Percentiles rank a stretch among this genome's conserved stretches.
Conservation (phyloP, 1,140 invertebrate species). For the Heliconius himera region DNA sequence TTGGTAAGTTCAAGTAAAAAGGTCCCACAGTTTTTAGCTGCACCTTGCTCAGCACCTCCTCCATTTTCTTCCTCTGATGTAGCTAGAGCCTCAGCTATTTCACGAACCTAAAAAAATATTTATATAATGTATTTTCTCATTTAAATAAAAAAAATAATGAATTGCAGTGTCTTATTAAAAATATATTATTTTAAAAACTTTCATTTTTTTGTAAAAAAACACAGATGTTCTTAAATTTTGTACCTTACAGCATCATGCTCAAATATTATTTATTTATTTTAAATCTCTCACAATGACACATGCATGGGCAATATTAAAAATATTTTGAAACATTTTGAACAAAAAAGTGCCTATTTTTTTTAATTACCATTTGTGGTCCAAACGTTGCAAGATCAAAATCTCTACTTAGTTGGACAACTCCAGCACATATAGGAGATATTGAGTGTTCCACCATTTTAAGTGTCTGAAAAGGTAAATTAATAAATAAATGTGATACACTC, state of each 20-base stretch:
- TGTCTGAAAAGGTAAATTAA: slow-evolving; percentile 80
- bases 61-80: slow-evolving; percentile 76
- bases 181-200: too few species aligned
- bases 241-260: too few species aligned
- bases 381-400: slow-evolving; percentile 85
- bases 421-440: slow-evolving; percentile 85
- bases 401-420: slow-evolving; percentile 85
- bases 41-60: slow-evolving; percentile 83
- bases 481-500: slow-evolving; percentile 24
- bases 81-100: slow-evolving; percentile 85
- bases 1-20: slow-evolving; percentile 88
- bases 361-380: slow-evolving; percentile 84
- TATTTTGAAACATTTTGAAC: neutral
- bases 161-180: too few species aligned
- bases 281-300: too few species aligned
- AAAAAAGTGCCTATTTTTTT: slow-evolving; percentile 26
- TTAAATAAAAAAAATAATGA: too few species aligned
- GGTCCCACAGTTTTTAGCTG: slow-evolving; percentile 84
- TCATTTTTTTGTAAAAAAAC: too few species aligned
- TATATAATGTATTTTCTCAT: too few species aligned
- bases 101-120: slow-evolving; percentile 79
- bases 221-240: too few species aligned
- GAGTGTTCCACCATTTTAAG: slow-evolving; percentile 89
- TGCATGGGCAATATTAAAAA: too few species aligned
- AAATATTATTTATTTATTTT: too few species aligned